Conservation (phyloP, 37 sponge, comb jelly and placozoan species). For the Hormiphora californensis region DNA sequence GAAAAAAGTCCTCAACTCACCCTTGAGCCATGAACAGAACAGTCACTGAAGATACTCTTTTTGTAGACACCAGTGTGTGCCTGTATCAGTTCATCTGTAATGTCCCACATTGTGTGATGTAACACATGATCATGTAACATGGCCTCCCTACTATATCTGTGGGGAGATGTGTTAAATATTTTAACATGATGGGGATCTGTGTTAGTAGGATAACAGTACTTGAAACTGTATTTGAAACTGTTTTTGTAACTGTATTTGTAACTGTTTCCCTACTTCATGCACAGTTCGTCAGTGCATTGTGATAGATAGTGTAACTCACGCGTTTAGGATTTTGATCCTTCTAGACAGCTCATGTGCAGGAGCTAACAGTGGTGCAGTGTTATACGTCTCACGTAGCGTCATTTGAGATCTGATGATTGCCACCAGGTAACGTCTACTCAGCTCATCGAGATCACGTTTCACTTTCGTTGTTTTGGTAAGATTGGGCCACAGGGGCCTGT, state of each 20-base stretch:
- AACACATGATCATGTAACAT: slow-evolving; percentile 50
- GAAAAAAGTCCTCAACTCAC: too few species aligned
- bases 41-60: slow-evolving; percentile 55
- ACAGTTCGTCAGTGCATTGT: too few species aligned
- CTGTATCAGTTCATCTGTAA: slow-evolving; percentile 56
- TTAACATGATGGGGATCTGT: too few species aligned
- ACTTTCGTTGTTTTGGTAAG: slow-evolving; percentile 25
- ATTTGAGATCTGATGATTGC: slow-evolving; percentile 52
- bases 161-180: neutral
- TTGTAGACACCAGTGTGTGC: slow-evolving; percentile 52
- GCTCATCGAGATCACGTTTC: slow-evolving; percentile 42
- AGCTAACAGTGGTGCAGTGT: slow-evolving; percentile 48
- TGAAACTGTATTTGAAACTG: too few species aligned
- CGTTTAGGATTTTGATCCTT: slow-evolving; percentile 58
- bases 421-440: slow-evolving; percentile 21
- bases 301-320: slow-evolving; percentile 16
- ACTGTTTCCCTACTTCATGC: too few species aligned
- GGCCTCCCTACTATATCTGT: slow-evolving; percentile 58
- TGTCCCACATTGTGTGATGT: slow-evolving; percentile 55
- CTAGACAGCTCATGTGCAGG: slow-evolving; percentile 58
- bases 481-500: slow-evolving; percentile 40
- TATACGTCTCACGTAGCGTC: slow-evolving; percentile 2
- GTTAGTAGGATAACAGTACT: too few species aligned
- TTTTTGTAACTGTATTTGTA: too few species aligned
- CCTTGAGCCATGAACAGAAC: slow-evolving; percentile 16